Evolutionary conservation across 2,113 vertebrate species (phyloP).

Genomic region (Copsychus sechellarum): DNA sequence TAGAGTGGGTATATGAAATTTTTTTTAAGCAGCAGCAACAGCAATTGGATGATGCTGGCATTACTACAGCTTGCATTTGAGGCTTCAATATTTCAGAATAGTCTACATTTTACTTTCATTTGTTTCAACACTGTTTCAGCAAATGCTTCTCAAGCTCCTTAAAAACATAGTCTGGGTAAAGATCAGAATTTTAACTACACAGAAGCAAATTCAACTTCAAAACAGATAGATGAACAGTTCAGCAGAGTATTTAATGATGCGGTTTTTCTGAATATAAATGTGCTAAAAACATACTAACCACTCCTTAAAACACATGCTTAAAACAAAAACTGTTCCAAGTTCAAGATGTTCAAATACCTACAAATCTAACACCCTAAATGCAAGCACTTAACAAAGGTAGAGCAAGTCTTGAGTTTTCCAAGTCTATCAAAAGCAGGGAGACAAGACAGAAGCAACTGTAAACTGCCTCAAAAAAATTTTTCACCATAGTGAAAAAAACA

Average conservation of each 20-base stretch:
- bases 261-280: background rate
- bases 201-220: background rate
- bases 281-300: background rate
- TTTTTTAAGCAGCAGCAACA: background rate
- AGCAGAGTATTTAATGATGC: background rate
- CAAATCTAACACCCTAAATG: background rate
- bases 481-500: fast-evolving
- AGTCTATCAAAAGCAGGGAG: background rate
- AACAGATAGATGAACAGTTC: background rate
- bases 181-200: background rate
- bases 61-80: background rate
- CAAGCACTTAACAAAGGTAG: background rate
- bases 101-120: background rate
- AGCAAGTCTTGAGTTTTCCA: background rate
- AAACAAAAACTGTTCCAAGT: background rate
- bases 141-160: background rate
- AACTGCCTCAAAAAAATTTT: background rate
- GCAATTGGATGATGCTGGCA: background rate
- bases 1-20: no score
- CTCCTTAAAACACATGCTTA: background rate
- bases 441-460: background rate
- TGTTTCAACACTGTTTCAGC: background rate
- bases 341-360: background rate
- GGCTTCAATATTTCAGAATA: background rate
- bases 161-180: background rate